Base-by-base conservation (phyloP, 2,797 vertebrate species). In the Crypturellus tataupa region DNA sequence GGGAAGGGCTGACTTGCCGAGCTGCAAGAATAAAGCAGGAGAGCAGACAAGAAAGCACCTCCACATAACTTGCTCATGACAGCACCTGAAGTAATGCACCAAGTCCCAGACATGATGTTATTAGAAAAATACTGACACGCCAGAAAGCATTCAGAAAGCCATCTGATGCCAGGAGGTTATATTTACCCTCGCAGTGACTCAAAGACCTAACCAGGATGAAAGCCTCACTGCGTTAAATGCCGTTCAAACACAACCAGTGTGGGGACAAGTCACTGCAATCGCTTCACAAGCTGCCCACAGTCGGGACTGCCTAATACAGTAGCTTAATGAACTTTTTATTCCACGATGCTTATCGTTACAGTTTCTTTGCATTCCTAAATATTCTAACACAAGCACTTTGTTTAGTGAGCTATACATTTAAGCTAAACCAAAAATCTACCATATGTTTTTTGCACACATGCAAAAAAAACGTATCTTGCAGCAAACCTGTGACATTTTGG, bases 51-150 rank as follows among this genome's bases (percentile, higher is more conserved):
- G 69, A 73, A 94, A 39, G 37, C 8, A 29, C 69, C 91, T 65
- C 51, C 70, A 70, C 37, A 47, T 31, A 86, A 67, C 68, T 86
- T 19, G 80, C 49, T 29, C 70, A 85, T 82, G 90, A 90, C 90
- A 93, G 23, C 88, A 90, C 91, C 93, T 96, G 83, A 82, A 86
- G 67, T 53, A 51, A 94, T 15, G 39, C 87, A 17, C 35, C 8
- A 69, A 76, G 29, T 67, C 51, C 77, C 93, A 96, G 94, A 94
- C 94, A 64, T 92, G 35, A 95, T 88, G 77, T 73, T 93, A 95
- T 77, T 90, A 93, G 64, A 90, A 94, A 95, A 96, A 94, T 79
- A 96, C 33, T 95, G 93, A 90, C 75, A 29, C 8, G 71, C 35
- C 87, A 93, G 80, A 78, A 76, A 73, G 73, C 0, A 24, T 27